phyloP scores from a whole-genome alignment of 1,140 invertebrate genomes.

The Neotoxoptera formosana region DNA sequence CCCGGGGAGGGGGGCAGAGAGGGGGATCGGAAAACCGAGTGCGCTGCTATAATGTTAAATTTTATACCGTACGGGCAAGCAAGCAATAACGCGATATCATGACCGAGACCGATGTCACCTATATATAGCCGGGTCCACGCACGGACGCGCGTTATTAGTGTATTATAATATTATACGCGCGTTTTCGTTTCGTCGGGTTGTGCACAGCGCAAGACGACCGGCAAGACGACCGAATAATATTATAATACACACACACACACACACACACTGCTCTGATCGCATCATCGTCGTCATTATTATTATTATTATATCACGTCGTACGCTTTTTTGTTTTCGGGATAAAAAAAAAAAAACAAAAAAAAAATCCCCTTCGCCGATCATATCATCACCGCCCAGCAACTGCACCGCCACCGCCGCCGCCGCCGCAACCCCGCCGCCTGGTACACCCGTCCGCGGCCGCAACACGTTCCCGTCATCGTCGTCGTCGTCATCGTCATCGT shows the following conservation, averaged over 20 bases:
- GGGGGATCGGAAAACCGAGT: constrained; percentile 3
- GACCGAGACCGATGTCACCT: constrained; percentile 2
- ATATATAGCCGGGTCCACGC: not conserved
- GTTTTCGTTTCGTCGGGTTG: not conserved
- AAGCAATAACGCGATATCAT: not conserved
- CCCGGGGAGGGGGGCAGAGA: not conserved
- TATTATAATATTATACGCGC: not conserved
- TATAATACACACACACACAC: not conserved
- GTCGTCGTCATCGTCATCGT: too few relatives aligned
- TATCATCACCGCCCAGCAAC: not conserved
- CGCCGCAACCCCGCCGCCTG: not conserved
- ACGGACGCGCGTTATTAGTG: not conserved
- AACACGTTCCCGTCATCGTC: not conserved
- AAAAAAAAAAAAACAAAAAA: not conserved
- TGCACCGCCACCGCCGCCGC: not conserved
- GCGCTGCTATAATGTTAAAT: not conserved
- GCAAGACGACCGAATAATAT: not conserved
- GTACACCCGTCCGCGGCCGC: not conserved
- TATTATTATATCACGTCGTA: not conserved
- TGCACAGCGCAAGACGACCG: not conserved
- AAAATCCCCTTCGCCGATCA: constrained; percentile 10
- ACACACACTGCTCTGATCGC: not conserved
- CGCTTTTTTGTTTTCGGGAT: constrained; percentile 3
- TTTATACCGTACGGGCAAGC: too few relatives aligned
- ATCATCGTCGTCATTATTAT: not conserved